Evolutionary conservation across 2,888 invertebrate species (phyloP), one percentile per base, ranked within the genome.

Genomic region (Eupithecia insigniata): DNA sequence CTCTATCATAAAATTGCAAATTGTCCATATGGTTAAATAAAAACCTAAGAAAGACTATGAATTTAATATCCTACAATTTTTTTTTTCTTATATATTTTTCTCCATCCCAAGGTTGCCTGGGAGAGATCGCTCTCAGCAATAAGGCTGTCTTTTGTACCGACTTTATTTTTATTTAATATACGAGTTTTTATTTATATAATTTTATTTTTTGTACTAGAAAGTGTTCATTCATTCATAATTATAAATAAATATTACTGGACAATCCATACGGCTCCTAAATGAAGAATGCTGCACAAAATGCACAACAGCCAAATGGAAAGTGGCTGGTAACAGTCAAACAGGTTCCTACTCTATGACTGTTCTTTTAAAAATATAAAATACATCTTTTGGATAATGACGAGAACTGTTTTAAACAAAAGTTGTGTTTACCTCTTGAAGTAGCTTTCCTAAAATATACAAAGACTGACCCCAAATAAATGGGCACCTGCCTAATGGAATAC

Each of bases 381-480:
- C 51, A 51, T 51, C 51, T 22, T 10, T 10, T 22, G n/a, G n/a
- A 2, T 46, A 22, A 46, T 22, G 2, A 46, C 8, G n/a, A 22
- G 43, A n/a, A 43, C 18, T 43, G 22, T 22, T 46, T n/a, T 7
- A 22, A 51, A 26, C 2, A 26, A 22, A 55, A 5, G 55, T 26
- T 14, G 26, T 1, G 22, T 26, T 88, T 90, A 98, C 98, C 95
- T 99, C 99, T 94, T 98, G 97, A 30, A 99, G 94, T 67, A 99
- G 95, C 90, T 98, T 97, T 70, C 98, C 98, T 73, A 99, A 94
- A 84, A 99, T 98, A 87, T 99, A 99, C 67, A 99, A 95, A 2
- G 99, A 99, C 89, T 99, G 99, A 0, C 98, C 99, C 99, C 99
- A 99, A 89, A 99, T 96, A 89, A 99, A 99, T 0, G 99, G 99